Evolutionary conservation across 2,797 vertebrate genomes (phyloP).

Genomic region (Microctenopoma steveboyesi): DNA sequence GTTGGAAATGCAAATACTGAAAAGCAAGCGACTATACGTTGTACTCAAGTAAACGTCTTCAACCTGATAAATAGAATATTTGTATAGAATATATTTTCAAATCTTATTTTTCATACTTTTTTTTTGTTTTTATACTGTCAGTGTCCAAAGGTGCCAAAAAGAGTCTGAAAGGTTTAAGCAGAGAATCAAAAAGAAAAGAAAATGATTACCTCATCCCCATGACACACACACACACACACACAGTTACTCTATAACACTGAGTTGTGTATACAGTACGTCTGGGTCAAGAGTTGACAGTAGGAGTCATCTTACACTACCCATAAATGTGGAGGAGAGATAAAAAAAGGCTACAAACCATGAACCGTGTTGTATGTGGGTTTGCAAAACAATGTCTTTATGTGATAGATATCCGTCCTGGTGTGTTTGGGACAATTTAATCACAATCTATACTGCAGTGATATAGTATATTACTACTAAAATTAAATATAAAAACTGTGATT

Average conservation of each 20-base stretch:
- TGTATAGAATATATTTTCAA: too few relatives aligned
- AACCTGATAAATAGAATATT: too few relatives aligned
- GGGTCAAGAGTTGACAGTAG: slow-evolving; percentile 58
- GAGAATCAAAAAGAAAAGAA: neutral
- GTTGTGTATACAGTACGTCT: slow-evolving; percentile 3
- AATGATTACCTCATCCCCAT: neutral
- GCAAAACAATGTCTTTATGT: slow-evolving; percentile 48
- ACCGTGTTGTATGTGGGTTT: slow-evolving; percentile 52
- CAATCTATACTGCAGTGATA: neutral
- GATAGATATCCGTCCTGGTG: neutral
- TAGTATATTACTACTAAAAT: neutral
- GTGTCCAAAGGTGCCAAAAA: neutral
- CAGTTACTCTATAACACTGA: neutral
- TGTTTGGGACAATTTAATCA: neutral
- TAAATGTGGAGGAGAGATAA: slow-evolving; percentile 36
- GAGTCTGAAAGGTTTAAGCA: neutral
- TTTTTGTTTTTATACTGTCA: too few relatives aligned
- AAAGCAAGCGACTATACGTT: too few relatives aligned
- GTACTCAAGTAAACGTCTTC: too few relatives aligned
- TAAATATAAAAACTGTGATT: neutral
- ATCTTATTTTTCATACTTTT: too few relatives aligned
- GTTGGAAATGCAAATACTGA: too few relatives aligned
- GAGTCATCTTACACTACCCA: slow-evolving; percentile 45
- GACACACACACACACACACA: neutral
- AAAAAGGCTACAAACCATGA: slow-evolving; percentile 16